phyloP scores from a whole-genome alignment of 2,888 invertebrate genomes.

The Orthosia gothica region DNA sequence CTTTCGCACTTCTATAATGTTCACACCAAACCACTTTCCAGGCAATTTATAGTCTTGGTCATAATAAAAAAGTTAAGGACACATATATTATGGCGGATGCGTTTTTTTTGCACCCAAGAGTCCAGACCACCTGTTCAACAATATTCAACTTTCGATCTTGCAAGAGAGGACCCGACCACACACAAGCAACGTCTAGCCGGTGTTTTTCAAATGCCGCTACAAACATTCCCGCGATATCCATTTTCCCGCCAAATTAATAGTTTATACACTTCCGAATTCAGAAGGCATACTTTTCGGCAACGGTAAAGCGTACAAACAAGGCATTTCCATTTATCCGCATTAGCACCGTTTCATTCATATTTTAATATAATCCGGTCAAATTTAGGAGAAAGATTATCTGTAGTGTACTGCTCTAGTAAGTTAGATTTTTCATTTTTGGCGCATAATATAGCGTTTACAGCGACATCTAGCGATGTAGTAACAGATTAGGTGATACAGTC shows the following conservation, averaged over 20 bases:
- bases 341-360: constrained; percentile 32
- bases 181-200: constrained; percentile 73
- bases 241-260: constrained; percentile 75
- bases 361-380: constrained; percentile 33
- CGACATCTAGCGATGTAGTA: constrained; percentile 47
- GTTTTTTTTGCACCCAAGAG: constrained; percentile 19
- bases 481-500: not conserved
- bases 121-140: constrained; percentile 63
- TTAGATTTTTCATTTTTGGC: constrained; percentile 20
- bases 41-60: constrained; percentile 1
- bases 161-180: constrained; percentile 53
- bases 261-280: constrained; percentile 30
- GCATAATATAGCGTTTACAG: constrained; percentile 19
- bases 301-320: not conserved
- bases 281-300: not conserved
- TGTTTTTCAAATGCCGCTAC: constrained; percentile 77
- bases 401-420: not conserved
- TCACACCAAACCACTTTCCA: constrained; percentile 60
- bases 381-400: constrained; percentile 11
- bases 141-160: constrained; percentile 65
- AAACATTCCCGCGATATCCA: constrained; percentile 59
- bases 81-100: not conserved
- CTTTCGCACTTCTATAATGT: constrained; percentile 41
- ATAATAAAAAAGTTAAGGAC: constrained; percentile 14
- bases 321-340: constrained; percentile 42